A percentile compares a stretch with the other conserved stretches of the same genome.
Evolutionary conservation across 1,140 invertebrate genomes (phyloP).

Genomic region (Bombus confusus): DNA sequence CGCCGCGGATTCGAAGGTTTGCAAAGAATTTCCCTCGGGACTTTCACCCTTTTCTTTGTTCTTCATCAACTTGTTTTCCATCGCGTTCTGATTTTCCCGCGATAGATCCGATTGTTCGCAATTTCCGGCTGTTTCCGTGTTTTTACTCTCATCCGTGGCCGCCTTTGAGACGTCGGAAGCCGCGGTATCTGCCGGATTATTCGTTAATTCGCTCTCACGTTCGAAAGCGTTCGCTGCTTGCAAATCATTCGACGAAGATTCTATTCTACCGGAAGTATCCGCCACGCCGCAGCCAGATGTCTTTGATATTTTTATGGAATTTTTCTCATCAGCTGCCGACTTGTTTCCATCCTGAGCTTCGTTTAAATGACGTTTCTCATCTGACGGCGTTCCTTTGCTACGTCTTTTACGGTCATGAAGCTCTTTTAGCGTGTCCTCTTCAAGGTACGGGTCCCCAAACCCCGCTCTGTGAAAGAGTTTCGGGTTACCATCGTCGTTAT

Average conservation of each 20-base stretch:
- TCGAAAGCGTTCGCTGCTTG: neutral
- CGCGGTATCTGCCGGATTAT: neutral
- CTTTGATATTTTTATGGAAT: neutral
- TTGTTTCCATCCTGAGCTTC: neutral
- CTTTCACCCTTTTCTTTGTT: constrained; percentile 6
- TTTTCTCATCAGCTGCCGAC: neutral
- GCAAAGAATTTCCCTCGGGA: constrained; percentile 44
- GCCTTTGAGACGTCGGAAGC: neutral
- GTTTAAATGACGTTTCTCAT: constrained; percentile 20
- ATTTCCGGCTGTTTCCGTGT: neutral
- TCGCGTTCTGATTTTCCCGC: constrained; percentile 7
- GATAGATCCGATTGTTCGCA: constrained; percentile 7
- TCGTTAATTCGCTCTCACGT: neutral
- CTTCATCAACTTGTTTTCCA: constrained; percentile 30
- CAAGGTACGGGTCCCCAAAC: constrained; percentile 39
- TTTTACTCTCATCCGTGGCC: neutral
- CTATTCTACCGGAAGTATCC: neutral
- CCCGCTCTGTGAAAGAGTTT: constrained; percentile 35
- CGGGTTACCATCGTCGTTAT: constrained; percentile 23
- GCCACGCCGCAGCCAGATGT: neutral
- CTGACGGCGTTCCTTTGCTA: constrained; percentile 30
- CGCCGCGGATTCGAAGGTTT: constrained; percentile 13
- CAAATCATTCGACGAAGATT: neutral
- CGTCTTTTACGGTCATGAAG: constrained; percentile 49
- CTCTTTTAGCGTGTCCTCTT: constrained; percentile 13